phyloP scores from a whole-genome alignment of 2,797 vertebrate species.

The Sylvilagus floridanus region DNA sequence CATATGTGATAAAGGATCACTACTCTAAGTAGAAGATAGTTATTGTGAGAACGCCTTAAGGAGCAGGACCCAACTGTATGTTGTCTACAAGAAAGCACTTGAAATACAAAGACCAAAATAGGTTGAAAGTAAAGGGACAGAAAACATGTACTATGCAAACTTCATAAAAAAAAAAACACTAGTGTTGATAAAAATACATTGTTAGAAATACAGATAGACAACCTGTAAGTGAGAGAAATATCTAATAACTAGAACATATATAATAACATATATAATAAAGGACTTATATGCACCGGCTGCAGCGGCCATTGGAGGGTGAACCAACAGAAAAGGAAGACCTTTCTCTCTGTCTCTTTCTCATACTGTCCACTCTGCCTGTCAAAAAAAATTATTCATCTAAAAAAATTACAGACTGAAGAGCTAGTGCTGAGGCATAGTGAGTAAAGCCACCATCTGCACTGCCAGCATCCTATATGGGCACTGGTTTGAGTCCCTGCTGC shows the following conservation, averaged over 20 bases:
- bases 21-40: background rate
- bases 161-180: conserved; percentile 17
- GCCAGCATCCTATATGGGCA: too few species aligned
- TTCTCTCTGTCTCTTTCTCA: too few species aligned
- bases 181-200: background rate
- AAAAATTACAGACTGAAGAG: too few species aligned
- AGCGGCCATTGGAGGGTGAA: too few species aligned
- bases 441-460: too few species aligned
- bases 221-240: background rate
- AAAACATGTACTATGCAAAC: background rate
- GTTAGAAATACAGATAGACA: background rate
- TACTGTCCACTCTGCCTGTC: too few species aligned
- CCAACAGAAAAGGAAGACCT: too few species aligned
- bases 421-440: too few species aligned
- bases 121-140: conserved; percentile 8
- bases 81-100: conserved; percentile 43
- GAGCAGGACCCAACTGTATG: background rate
- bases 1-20: background rate
- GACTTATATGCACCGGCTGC: background rate
- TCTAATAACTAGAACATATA: background rate
- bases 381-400: too few species aligned
- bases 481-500: too few species aligned
- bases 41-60: background rate
- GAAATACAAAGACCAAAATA: conserved; percentile 53
- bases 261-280: background rate